Base-by-base conservation (phyloP, 1,140 invertebrate species). In the Drosophila repletoides region DNA sequence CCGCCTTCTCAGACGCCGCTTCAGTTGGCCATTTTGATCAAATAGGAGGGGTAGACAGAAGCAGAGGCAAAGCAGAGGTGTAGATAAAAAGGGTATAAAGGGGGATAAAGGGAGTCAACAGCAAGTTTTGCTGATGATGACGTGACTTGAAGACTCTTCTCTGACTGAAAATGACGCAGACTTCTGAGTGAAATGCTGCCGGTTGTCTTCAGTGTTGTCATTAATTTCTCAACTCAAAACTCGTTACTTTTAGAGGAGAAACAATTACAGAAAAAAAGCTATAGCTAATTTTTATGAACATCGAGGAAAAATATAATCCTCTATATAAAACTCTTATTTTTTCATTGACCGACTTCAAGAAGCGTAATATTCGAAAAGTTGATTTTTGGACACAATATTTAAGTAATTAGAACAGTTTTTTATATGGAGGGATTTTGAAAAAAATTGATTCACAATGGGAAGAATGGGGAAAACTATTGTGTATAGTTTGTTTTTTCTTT, bases 131-230 rank as follows among this genome's bases (percentile, higher is more conserved):
- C 73, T 74, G 67, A 73, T 66, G 77, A 76, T 74, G 79, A 84
- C 65, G 76, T 80, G 76, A 81, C 76, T 75, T 63, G 61, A 64
- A 68, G 67, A 58, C 55, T 68, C n/a, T n/a, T n/a, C 49, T 77
- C 48, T 66, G 45, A 60, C 55, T 36, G 61, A 67, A 40, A 53
- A 40, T 53, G 52, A 56, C 38, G 52, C 36, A 24, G 17, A 43
- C 52, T 43, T 24, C 10, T n/a, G 14, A 40, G 22, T 29, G 15
- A 26, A 75, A 61, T 76, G 40, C 38, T 59, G 64, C 14, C 56
- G 19, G 49, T 56, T 73, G 75, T 73, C n/a, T n/a, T n/a, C 75
- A 60, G 59, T 70, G 65, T n/a, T n/a, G 19, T 59, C 60, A 70
- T 53, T 51, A 49, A 26, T 36, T 41, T 29, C 12, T 3, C 12